phyloP scores from a whole-genome alignment of 1,140 invertebrate genomes.

The Philaenus spumarius region DNA sequence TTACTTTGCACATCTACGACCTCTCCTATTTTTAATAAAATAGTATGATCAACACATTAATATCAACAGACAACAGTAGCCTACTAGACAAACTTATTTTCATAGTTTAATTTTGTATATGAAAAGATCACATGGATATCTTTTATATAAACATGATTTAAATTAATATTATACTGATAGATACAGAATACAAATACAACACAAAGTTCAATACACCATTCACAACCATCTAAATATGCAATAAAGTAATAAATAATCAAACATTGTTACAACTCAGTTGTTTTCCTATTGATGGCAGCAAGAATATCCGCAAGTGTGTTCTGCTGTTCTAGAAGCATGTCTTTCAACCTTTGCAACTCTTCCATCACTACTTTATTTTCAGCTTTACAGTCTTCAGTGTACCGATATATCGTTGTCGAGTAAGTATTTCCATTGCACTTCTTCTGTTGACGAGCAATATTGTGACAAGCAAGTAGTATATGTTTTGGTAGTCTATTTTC shows the following conservation, averaged over 20 bases:
- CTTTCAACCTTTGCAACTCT: constrained; percentile 1
- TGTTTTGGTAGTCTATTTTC: constrained; percentile 69
- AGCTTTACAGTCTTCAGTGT: not conserved
- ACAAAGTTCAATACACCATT: too few relatives aligned
- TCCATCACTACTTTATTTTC: constrained; percentile 6
- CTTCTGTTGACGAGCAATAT: constrained; percentile 55
- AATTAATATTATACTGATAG: too few relatives aligned
- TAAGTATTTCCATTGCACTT: not conserved
- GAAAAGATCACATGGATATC: too few relatives aligned
- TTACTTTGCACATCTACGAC: too few relatives aligned
- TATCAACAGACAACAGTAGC: too few relatives aligned
- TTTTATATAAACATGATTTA: too few relatives aligned
- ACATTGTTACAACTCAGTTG: not conserved
- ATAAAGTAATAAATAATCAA: constrained; percentile 9
- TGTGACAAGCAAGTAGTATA: constrained; percentile 64
- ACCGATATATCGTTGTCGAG: not conserved
- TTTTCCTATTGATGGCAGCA: not conserved
- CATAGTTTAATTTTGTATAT: too few relatives aligned
- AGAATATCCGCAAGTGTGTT: not conserved
- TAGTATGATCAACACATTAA: too few relatives aligned
- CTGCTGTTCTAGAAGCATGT: constrained; percentile 12
- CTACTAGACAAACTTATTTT: too few relatives aligned
- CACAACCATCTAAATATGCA: too few relatives aligned
- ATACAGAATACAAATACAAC: too few relatives aligned
- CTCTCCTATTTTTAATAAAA: too few relatives aligned